Evolutionary conservation across 2,797 vertebrate genomes (phyloP), one percentile per base, ranked within the genome.

Genomic region (Poliocrania exsul): DNA sequence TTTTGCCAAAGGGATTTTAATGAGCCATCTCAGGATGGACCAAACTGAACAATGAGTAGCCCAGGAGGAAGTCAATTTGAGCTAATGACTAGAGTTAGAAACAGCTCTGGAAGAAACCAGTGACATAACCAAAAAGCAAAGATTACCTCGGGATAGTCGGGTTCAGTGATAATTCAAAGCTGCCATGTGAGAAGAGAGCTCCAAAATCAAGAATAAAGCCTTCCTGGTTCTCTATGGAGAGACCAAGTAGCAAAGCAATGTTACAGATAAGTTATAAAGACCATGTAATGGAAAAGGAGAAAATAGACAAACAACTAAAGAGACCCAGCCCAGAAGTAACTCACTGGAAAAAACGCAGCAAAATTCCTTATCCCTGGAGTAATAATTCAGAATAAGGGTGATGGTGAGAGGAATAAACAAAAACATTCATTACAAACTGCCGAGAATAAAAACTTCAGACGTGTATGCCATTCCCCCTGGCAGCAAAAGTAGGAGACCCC

Each of bases 381-480:
- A 38, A 25, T 16, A 86, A 42, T 28, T 61, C 58, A 3, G 1
- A 67, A 13, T 5, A 21, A 13, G 16, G 6, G 11, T 11, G 29
- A 16, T 7, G 16, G 13, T 13, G 29, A 8, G 9, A 3, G 3
- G 8, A 23, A 54, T 61, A 24, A 46, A 40, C 29, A 78, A 38
- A 83, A 83, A 47, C 6, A 37, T 16, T 37, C 0, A 0, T 17
- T 54, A 57, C 11, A 38, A 61, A 61, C 17, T 44, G 31, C 18
- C 7, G 5, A 74, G 26, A 90, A 81, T 2, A 13, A 60, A 62
- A 65, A 42, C 12, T 13, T 10, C 67, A 70, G 73, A 7, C 10
- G 6, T 18, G 8, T 16, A 33, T 5, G 17, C 24, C 23, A 35
- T 65, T 64, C 17, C 51, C 26, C 7, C 5, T 0, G 3, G 26